Conservation (phyloP, 2,888 invertebrate species). For the Synergus laeviventris region DNA sequence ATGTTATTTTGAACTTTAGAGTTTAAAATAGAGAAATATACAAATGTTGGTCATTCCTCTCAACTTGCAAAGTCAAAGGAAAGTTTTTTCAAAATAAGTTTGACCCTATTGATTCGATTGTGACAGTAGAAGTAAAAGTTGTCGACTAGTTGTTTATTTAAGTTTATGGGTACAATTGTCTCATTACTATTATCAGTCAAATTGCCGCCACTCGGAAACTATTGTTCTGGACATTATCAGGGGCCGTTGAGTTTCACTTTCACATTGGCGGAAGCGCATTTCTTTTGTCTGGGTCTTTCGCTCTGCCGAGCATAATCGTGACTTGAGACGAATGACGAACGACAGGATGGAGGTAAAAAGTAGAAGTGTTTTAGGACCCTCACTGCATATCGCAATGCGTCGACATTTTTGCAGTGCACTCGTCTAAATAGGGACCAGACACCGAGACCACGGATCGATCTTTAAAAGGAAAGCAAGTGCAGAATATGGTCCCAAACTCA, state of each 20-base stretch:
- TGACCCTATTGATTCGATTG: background rate
- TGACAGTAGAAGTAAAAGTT: slow-evolving; percentile 11
- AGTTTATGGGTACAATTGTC: slow-evolving; percentile 11
- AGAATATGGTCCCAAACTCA: slow-evolving; percentile 12
- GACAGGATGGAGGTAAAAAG: slow-evolving; percentile 2
- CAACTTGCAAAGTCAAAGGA: background rate
- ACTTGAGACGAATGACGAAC: slow-evolving; percentile 30
- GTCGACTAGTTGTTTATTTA: slow-evolving; percentile 15
- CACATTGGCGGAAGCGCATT: slow-evolving; percentile 36
- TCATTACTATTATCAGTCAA: slow-evolving; percentile 33
- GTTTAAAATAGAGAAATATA: background rate
- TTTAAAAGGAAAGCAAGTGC: slow-evolving; percentile 27
- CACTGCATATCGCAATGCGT: slow-evolving; percentile 33
- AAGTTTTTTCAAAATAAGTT: background rate
- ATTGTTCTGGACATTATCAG: slow-evolving; percentile 34
- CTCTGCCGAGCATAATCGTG: slow-evolving; percentile 33
- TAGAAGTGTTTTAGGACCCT: slow-evolving; percentile 33
- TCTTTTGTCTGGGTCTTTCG: slow-evolving; percentile 31
- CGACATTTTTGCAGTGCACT: slow-evolving; percentile 27
- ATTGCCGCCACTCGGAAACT: slow-evolving; percentile 35
- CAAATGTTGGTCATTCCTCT: background rate
- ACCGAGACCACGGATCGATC: slow-evolving; percentile 14
- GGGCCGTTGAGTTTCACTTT: slow-evolving; percentile 28
- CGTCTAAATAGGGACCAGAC: slow-evolving; percentile 36
- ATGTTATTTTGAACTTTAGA: too few relatives aligned